Percentiles rank a stretch among this genome's conserved stretches.
These are phyloP conservation scores for Grammomys dolichurus DNA, from an alignment of 2,113 vertebrate genomes.

Conservation along the genomic window DNA sequence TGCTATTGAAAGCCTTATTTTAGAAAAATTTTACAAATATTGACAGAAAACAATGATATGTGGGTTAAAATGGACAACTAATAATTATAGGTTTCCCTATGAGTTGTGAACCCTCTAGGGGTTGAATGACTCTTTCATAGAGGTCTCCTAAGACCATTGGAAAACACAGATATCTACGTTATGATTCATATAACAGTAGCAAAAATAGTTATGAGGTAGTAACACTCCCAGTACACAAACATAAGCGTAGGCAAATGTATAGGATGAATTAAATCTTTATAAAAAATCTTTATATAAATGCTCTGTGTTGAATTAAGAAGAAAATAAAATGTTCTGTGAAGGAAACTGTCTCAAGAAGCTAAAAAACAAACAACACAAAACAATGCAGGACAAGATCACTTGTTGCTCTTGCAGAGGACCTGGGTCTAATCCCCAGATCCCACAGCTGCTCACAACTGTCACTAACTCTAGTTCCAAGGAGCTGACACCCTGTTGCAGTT, in stretches of 20 bases:
- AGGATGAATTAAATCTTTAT: not conserved
- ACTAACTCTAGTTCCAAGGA: not conserved
- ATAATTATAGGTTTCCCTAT: not conserved
- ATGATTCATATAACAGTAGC: not conserved
- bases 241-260: not conserved
- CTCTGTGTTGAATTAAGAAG: not conserved
- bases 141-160: not conserved
- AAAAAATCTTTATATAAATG: no score
- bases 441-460: not conserved
- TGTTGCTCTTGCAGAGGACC: not conserved
- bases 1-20: slow-evolving; percentile 3
- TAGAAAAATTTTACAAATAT: not conserved
- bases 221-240: not conserved
- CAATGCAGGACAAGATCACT: not conserved
- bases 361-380: no score
- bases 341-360: not conserved
- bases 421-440: not conserved
- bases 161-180: not conserved
- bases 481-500: not conserved
- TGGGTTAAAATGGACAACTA: not conserved
- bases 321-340: not conserved
- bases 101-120: not conserved
- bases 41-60: not conserved
- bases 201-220: not conserved
- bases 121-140: not conserved